Evolutionary conservation across 2,888 invertebrate species (phyloP), one percentile per base, ranked within the genome.

Genomic region (Leptopilina syphax): DNA sequence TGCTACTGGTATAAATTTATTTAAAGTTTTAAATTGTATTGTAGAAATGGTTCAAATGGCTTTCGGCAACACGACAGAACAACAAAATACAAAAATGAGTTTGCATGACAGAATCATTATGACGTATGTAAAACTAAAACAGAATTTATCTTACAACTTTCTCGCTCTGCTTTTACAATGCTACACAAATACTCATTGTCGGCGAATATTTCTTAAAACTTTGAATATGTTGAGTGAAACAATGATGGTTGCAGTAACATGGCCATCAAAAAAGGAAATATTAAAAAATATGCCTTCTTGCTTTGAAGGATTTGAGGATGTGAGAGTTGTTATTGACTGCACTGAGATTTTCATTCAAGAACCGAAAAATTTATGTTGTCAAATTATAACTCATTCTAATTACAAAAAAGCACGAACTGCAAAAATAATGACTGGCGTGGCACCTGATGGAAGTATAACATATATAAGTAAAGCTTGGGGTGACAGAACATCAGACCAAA

Each of bases 241-340:
- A 77, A 77, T 85, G 27, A 78, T 81, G 77, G 3, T 5, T 3
- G 57, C 54, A 9, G 76, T 85, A 54, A 10, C 60, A 7, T 86
- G 82, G 82, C 83, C 84, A 68, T 54, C 79, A 10, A 83, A 79
- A 79, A 67, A 84, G 50, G 79, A 85, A 81, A 83, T 85, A 44
- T 76, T 68, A n/a, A 81, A 80, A 77, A 87, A 85, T 81, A 66
- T 87, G 27, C 86, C 85, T 10, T n/a, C 44, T 1, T 86, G 85
- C 79, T 87, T 88, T 83, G 34, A 84, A 70, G 80, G 79, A 57
- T 87, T 85, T 81, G 67, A 80, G 78, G 73, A 85, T 68, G 82
- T 84, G 2, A 47, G 83, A 67, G 82, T 87, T 12, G 84, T 87
- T 13, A 50, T 86, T 67, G 86, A 87, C 79, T 87, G 86, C 66